Evolutionary conservation across 2,888 invertebrate species (phyloP).

Genomic region (Drosophila paranaensis): DNA sequence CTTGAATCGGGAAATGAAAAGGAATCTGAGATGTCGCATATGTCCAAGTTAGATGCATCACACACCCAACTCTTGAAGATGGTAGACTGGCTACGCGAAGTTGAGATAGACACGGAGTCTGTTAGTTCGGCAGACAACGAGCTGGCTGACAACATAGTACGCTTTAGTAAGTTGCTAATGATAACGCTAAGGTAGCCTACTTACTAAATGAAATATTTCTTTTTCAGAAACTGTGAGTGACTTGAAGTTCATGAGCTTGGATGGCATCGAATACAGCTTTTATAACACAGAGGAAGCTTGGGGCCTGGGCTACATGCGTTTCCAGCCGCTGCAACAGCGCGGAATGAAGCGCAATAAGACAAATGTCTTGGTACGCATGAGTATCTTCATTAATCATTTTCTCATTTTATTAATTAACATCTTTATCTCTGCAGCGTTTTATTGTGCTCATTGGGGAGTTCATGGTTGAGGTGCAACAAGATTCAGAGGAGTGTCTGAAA

Average conservation of each 20-base stretch:
- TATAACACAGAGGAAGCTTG: conserved; percentile 54
- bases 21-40: background rate
- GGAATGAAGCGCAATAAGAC: conserved; percentile 56
- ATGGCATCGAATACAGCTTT: conserved; percentile 71
- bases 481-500: background rate
- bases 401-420: background rate
- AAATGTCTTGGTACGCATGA: conserved; percentile 51
- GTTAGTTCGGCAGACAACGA: too few relatives aligned
- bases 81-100: conserved; percentile 42
- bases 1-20: background rate
- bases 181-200: background rate
- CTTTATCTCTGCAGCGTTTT: conserved; percentile 48
- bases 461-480: conserved; percentile 30
- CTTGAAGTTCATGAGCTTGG: conserved; percentile 51
- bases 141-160: conserved; percentile 8
- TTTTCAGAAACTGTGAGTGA: conserved; percentile 38
- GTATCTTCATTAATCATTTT: background rate
- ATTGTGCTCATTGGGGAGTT: conserved; percentile 63
- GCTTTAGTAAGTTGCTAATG: conserved; percentile 31
- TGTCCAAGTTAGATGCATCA: background rate
- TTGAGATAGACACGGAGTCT: conserved; percentile 2
- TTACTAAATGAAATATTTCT: background rate
- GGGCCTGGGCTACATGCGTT: conserved; percentile 63
- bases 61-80: background rate
- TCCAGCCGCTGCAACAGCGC: conserved; percentile 65